Conservation (phyloP, 2,888 invertebrate genomes). For the Physocephala rufipes region DNA sequence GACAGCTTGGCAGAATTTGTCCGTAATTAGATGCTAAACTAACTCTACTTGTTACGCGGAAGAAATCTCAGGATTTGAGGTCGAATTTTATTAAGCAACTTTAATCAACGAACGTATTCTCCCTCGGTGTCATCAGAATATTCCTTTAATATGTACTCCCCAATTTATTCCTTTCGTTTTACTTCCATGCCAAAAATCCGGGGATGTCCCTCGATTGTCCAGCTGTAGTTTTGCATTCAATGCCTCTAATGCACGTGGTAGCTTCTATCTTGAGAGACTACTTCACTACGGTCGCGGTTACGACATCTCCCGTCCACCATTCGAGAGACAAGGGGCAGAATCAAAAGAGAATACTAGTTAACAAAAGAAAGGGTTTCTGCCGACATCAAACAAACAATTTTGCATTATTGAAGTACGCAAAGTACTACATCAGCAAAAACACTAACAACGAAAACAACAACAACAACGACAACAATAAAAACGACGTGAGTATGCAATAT, state of each 20-base stretch:
- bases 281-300: background rate
- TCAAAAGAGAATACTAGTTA: background rate
- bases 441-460: background rate
- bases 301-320: background rate
- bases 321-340: background rate
- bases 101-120: too few species aligned
- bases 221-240: too few species aligned
- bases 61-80: too few species aligned
- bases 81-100: too few species aligned
- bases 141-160: too few species aligned
- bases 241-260: background rate
- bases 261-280: background rate
- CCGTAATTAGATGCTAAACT: too few species aligned
- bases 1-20: too few species aligned
- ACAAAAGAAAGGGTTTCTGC: background rate
- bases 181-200: too few species aligned
- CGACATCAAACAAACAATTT: background rate
- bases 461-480: background rate
- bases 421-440: background rate
- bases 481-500: background rate
- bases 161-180: too few species aligned
- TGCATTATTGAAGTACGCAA: background rate
- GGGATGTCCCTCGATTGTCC: too few species aligned
- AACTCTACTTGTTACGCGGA: too few species aligned
- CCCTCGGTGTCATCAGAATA: too few species aligned